Percentiles rank a stretch among this genome's conserved stretches.
phyloP scores from a whole-genome alignment of 2,113 vertebrate species.

The Lagopus muta region DNA sequence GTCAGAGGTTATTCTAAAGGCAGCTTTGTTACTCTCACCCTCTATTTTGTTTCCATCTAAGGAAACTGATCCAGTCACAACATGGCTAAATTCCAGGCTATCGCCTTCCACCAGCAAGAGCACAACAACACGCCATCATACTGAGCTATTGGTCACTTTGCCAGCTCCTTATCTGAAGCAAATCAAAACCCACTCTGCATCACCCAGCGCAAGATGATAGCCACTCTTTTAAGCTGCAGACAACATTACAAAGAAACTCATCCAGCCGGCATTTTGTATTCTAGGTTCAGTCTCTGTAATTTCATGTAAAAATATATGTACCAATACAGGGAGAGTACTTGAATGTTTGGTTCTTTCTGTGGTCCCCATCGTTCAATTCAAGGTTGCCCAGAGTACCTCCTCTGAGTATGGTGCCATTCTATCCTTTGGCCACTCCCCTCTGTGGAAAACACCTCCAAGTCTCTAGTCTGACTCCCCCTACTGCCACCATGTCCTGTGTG shows the following conservation, averaged over 20 bases:
- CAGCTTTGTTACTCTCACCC: neutral
- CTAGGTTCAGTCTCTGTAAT: neutral
- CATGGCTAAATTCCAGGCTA: neutral
- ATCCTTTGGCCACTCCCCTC: neutral
- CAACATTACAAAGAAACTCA: neutral
- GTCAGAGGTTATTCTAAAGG: constrained; percentile 2
- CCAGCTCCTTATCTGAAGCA: neutral
- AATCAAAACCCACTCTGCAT: neutral
- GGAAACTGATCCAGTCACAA: neutral
- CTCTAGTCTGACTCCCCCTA: neutral
- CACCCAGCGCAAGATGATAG: neutral
- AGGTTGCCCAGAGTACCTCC: neutral
- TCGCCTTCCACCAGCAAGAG: neutral
- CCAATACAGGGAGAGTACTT: neutral
- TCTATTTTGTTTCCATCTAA: constrained; percentile 34
- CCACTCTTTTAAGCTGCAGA: neutral
- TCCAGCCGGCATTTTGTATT: neutral
- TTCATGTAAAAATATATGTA: neutral
- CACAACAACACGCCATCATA: neutral
- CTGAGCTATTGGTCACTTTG: neutral
- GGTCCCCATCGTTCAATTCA: neutral
- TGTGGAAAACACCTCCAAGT: neutral
- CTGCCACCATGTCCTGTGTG: rapidly evolving
- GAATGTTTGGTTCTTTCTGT: neutral
- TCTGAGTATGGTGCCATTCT: neutral